Percentiles rank a stretch among this genome's conserved stretches.
Conservation (phyloP, 2,797 vertebrate genomes). For the Ciconia nigra region DNA sequence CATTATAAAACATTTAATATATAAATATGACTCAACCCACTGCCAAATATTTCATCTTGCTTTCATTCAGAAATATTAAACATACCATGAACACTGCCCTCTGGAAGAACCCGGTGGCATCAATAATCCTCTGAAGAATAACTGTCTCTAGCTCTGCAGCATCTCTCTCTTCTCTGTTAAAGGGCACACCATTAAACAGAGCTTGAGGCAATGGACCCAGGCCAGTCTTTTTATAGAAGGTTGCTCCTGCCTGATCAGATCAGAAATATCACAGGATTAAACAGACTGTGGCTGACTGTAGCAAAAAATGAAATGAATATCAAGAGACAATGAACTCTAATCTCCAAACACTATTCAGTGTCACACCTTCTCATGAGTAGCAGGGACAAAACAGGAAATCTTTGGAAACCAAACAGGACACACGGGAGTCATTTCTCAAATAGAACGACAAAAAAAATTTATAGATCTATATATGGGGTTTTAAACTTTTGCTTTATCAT, state of each 20-base stretch:
- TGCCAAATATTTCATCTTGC: not conserved
- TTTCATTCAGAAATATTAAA: conserved; percentile 33
- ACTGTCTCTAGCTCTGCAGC: conserved; percentile 85
- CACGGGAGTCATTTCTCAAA: not conserved
- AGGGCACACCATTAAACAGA: conserved; percentile 92
- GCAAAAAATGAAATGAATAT: conserved; percentile 26
- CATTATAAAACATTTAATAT: not conserved
- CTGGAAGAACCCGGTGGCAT: conserved; percentile 85
- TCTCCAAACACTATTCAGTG: not conserved
- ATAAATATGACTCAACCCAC: not conserved
- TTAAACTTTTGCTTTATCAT: not conserved
- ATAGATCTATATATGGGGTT: not conserved
- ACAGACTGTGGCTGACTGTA: not conserved
- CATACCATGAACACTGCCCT: conserved; percentile 88
- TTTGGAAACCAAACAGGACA: not conserved
- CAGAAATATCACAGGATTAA: conserved; percentile 65
- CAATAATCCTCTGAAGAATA: conserved; percentile 89
- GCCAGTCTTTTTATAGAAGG: conserved; percentile 88
- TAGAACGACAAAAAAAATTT: not conserved
- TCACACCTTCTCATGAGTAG: not conserved
- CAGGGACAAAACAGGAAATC: not conserved
- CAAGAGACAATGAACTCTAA: not conserved
- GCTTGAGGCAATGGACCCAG: conserved; percentile 87
- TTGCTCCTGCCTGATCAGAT: conserved; percentile 83
- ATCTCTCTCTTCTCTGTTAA: conserved; percentile 85